These are phyloP conservation scores for Tribolium castaneum DNA, from an alignment of 1,140 invertebrate species.

Conservation along the genomic window DNA sequence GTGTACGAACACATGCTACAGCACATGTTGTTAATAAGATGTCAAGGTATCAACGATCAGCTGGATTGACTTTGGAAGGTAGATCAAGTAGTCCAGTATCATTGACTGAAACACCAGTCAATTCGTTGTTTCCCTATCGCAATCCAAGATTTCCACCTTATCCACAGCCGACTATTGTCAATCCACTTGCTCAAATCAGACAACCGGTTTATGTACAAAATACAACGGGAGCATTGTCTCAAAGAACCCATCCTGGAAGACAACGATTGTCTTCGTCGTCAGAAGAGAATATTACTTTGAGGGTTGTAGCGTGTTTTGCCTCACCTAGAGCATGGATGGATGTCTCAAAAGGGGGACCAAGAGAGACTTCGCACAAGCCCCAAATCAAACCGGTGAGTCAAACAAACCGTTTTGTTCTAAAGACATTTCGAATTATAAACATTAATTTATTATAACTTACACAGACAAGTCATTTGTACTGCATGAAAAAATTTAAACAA, in stretches of 20 bases:
- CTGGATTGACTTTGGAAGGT: constrained; percentile 84
- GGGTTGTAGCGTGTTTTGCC: constrained; percentile 83
- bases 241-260: constrained; percentile 61
- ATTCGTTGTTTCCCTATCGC: constrained; percentile 78
- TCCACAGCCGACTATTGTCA: constrained; percentile 82
- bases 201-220: constrained; percentile 71
- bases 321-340: constrained; percentile 79
- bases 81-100: constrained; percentile 78
- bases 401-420: too few species aligned
- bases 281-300: constrained; percentile 74
- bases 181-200: constrained; percentile 87
- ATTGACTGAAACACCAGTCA: constrained; percentile 65
- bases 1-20: constrained; percentile 91
- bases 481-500: too few species aligned
- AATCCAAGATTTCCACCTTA: constrained; percentile 91
- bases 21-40: constrained; percentile 94
- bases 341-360: constrained; percentile 62
- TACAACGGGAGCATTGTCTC: constrained; percentile 55
- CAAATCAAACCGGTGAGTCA: constrained; percentile 64
- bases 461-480: too few species aligned
- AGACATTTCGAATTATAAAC: too few species aligned
- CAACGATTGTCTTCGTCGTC: constrained; percentile 75
- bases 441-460: too few species aligned
- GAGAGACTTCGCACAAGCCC: constrained; percentile 58
- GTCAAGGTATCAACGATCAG: constrained; percentile 94